These are phyloP conservation scores for Lophotriccus pileatus DNA, from an alignment of 2,797 vertebrate genomes.

Conservation along the genomic window DNA sequence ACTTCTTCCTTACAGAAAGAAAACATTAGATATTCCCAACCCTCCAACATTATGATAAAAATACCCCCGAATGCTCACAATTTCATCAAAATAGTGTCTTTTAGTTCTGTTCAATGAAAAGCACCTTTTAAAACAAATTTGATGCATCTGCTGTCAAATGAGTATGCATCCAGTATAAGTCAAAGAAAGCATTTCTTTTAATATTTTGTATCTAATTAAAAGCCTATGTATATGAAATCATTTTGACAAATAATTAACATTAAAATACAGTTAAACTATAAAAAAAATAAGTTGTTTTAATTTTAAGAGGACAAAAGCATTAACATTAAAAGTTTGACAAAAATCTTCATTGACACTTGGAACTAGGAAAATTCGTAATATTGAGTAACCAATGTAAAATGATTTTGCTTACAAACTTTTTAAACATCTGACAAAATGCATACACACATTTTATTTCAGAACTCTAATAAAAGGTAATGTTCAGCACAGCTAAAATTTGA, in stretches of 20 bases:
- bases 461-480: too few relatives aligned
- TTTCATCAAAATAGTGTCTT: slow-evolving; percentile 74
- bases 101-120: slow-evolving; percentile 69
- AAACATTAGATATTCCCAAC: slow-evolving; percentile 65
- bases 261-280: slow-evolving; percentile 77
- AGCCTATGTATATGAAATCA: slow-evolving; percentile 69
- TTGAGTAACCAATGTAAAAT: too few relatives aligned
- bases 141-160: slow-evolving; percentile 73
- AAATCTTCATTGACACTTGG: too few relatives aligned
- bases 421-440: too few relatives aligned
- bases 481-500: too few relatives aligned
- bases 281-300: slow-evolving; percentile 78
- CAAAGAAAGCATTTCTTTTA: slow-evolving; percentile 72
- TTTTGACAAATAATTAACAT: slow-evolving; percentile 77
- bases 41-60: slow-evolving; percentile 70
- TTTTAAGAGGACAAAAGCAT: slow-evolving; percentile 74
- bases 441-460: too few relatives aligned
- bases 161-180: slow-evolving; percentile 75
- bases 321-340: too few relatives aligned
- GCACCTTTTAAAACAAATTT: slow-evolving; percentile 69
- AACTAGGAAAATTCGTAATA: too few relatives aligned
- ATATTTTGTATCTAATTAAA: slow-evolving; percentile 76
- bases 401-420: too few relatives aligned
- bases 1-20: slow-evolving; percentile 63
- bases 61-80: slow-evolving; percentile 61